Conservation (phyloP, 1,140 invertebrate genomes). For the Coenobita brevimanus region DNA sequence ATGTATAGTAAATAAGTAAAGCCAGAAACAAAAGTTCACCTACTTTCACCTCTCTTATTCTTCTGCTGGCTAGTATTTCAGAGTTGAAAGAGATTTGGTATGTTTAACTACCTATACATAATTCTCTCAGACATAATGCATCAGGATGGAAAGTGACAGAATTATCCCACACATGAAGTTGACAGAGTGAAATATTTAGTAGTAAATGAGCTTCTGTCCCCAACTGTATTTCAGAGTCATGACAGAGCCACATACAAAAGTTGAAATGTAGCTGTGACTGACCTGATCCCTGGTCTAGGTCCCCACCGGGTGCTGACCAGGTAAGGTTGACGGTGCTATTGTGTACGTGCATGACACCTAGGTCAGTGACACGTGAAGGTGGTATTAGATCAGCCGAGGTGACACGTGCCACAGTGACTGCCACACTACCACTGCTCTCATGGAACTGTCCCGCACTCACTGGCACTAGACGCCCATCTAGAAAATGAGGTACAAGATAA, state of each 20-base stretch:
- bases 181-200: neutral
- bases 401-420: slow-evolving; percentile 44
- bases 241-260: neutral
- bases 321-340: slow-evolving; percentile 61
- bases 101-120: too few relatives aligned
- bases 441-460: slow-evolving; percentile 56
- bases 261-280: neutral
- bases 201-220: neutral
- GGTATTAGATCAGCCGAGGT: slow-evolving; percentile 56
- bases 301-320: slow-evolving; percentile 66
- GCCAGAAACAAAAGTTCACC: too few relatives aligned
- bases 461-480: slow-evolving; percentile 61
- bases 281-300: slow-evolving; percentile 68
- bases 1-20: too few relatives aligned
- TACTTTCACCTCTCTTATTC: too few relatives aligned
- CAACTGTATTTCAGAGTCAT: neutral
- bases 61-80: too few relatives aligned
- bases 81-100: too few relatives aligned
- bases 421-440: slow-evolving; percentile 30
- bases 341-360: slow-evolving; percentile 36
- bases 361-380: slow-evolving; percentile 65
- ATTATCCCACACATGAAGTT: neutral
- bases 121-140: too few relatives aligned
- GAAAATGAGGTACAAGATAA: too few relatives aligned
- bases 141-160: neutral